Evolutionary conservation across 1,140 invertebrate genomes (phyloP), one percentile per base, ranked within the genome.

Genomic region (Heliconius melpomene): DNA sequence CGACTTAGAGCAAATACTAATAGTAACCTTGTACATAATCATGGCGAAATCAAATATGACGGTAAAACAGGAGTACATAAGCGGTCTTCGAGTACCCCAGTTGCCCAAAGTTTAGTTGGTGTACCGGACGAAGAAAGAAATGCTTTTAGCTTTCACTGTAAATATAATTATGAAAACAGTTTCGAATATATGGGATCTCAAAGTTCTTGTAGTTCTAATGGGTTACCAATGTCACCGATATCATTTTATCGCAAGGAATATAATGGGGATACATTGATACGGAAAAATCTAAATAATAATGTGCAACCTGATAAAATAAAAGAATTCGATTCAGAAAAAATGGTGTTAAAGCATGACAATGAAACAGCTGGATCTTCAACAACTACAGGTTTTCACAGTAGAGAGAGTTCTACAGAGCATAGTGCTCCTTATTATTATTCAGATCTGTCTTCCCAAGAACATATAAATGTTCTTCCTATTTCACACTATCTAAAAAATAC

Each of bases 381-480:
- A 29, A 88, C 91, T 32, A 93, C 88, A 54, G 90, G 92, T 74
- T 93, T 94, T 87, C 94, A 95, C 79, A 94, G 93, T 81, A 92
- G 94, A 86, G 94, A 95, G 84, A 95, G 94, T 87, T 95, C 94
- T 40, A 88, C 95, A 29, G 95, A 95, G 52, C 95, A 96, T 80
- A 95, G 96, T 20, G 97, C 97, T 20, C 97, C 97, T 1, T 98
- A 98, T 88, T 98, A 98, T 87, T 98, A 98, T 91, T 98, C 97
- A 0, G 98, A 98, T 91, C 92, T 98, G n/a, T 95, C 95, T 79
- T 94, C 94, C 1, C 94, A 95, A 84, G 94, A 95, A 80, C 93
- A 95, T 83, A 93, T 95, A 72, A 94, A 95, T 84, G 78, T 94
- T 66, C 79, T 94, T 23, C 89, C 90, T 74, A 90, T 89, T 36